These are phyloP conservation scores for Tragelaphus imberbis DNA, from an alignment of 2,113 vertebrate species.

Conservation along the genomic window DNA sequence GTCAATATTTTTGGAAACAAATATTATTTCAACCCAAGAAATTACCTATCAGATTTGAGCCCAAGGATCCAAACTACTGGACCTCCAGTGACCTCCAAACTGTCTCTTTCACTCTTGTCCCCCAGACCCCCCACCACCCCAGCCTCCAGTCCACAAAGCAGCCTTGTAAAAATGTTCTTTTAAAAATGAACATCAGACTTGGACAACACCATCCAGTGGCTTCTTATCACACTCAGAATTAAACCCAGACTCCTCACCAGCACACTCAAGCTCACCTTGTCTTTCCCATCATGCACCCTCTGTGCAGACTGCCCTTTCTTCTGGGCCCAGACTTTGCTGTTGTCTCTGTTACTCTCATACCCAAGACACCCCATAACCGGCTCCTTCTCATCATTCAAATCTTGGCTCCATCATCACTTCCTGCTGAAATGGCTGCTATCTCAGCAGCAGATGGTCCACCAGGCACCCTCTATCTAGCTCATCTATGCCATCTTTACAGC, in stretches of 20 bases:
- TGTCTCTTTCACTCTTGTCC: background rate
- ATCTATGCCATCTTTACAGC: background rate
- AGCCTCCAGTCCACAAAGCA: background rate
- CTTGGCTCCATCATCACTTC: background rate
- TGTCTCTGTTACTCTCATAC: background rate
- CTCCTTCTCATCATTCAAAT: background rate
- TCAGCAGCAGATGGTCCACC: background rate
- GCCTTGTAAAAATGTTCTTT: background rate
- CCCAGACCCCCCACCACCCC: too few relatives aligned
- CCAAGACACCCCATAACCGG: background rate
- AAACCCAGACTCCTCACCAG: background rate
- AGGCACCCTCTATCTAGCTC: background rate
- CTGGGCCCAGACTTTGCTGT: fast-evolving
- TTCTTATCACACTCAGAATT: background rate
- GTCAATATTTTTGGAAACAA: background rate
- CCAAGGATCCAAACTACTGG: background rate
- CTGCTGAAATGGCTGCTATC: background rate
- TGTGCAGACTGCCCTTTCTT: too few relatives aligned
- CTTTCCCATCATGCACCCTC: background rate
- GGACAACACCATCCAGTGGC: background rate
- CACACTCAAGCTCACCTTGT: background rate
- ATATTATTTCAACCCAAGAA: background rate
- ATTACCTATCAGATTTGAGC: background rate
- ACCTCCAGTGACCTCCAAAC: background rate
- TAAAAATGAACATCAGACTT: background rate